Evolutionary conservation across 2,113 vertebrate species (phyloP).

Genomic region (Stigmatopora argus): DNA sequence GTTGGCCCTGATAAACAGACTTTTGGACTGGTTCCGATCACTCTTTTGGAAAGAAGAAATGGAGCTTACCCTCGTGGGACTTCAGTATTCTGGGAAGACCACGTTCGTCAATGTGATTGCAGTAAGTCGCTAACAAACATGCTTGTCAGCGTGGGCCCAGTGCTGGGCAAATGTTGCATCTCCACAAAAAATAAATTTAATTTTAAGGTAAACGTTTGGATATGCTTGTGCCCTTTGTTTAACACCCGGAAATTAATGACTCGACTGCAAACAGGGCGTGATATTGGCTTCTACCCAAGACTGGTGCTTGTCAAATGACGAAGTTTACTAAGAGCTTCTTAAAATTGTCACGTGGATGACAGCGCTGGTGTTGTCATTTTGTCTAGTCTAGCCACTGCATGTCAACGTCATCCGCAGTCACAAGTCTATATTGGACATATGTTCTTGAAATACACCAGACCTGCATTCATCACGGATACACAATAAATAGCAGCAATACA

Average conservation of each 20-base stretch:
- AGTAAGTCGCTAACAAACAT: constrained; percentile 49
- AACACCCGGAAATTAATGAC: neutral
- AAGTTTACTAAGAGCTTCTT: constrained; percentile 26
- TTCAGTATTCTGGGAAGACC: constrained; percentile 86
- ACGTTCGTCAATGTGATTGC: constrained; percentile 86
- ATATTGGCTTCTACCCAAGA: neutral
- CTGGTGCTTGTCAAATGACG: constrained; percentile 26
- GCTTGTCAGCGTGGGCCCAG: constrained; percentile 37
- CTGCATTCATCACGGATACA: neutral
- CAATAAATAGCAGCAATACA: neutral
- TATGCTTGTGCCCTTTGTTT: neutral
- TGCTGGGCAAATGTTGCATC: constrained; percentile 15
- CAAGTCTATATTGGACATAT: neutral
- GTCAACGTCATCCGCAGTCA: constrained; percentile 25
- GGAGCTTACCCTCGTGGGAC: constrained; percentile 83
- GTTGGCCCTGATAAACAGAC: constrained; percentile 79
- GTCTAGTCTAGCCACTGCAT: neutral
- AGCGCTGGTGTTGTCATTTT: constrained; percentile 39
- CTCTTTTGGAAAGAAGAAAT: constrained; percentile 88
- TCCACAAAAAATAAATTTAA: neutral
- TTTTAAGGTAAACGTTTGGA: neutral
- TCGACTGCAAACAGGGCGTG: neutral
- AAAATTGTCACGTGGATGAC: constrained; percentile 46
- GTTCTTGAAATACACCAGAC: neutral
- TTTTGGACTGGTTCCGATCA: constrained; percentile 82